Conservation (phyloP, 1,140 invertebrate genomes). For the Pseudomyrmex dendroicus region DNA sequence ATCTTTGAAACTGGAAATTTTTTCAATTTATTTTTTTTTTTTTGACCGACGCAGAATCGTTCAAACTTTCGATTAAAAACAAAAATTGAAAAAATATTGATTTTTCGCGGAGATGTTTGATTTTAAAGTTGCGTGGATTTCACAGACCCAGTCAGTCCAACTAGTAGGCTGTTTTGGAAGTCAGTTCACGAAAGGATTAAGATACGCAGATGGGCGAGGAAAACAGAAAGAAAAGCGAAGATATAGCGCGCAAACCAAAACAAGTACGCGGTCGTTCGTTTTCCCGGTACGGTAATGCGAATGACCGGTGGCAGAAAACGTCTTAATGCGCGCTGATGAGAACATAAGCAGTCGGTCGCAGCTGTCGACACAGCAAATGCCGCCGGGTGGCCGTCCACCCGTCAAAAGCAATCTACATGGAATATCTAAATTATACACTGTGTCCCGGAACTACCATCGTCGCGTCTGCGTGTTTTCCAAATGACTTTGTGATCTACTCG, state of each 20-base stretch:
- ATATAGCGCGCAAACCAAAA: neutral
- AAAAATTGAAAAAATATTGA: too few relatives aligned
- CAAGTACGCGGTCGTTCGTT: constrained; percentile 59
- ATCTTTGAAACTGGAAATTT: too few relatives aligned
- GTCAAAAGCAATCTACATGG: constrained; percentile 58
- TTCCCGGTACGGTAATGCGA: constrained; percentile 66
- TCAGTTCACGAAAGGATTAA: neutral
- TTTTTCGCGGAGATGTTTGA: too few relatives aligned
- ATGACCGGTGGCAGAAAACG: constrained; percentile 66
- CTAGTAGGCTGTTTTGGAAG: too few relatives aligned
- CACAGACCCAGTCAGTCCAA: too few relatives aligned
- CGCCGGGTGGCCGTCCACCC: constrained; percentile 30
- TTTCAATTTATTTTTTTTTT: too few relatives aligned
- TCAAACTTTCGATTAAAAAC: too few relatives aligned
- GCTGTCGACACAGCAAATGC: constrained; percentile 62
- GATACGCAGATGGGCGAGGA: neutral
- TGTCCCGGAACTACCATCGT: constrained; percentile 44
- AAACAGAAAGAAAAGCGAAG: neutral
- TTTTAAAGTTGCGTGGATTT: too few relatives aligned
- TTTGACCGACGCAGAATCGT: too few relatives aligned
- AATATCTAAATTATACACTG: constrained; percentile 60
- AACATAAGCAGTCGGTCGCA: constrained; percentile 64
- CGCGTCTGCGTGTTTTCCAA: neutral
- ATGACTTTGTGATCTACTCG: neutral
- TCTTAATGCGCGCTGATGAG: constrained; percentile 71